Evolutionary conservation across 2,888 invertebrate species (phyloP).

Genomic region (Falcaria lacertinaria): DNA sequence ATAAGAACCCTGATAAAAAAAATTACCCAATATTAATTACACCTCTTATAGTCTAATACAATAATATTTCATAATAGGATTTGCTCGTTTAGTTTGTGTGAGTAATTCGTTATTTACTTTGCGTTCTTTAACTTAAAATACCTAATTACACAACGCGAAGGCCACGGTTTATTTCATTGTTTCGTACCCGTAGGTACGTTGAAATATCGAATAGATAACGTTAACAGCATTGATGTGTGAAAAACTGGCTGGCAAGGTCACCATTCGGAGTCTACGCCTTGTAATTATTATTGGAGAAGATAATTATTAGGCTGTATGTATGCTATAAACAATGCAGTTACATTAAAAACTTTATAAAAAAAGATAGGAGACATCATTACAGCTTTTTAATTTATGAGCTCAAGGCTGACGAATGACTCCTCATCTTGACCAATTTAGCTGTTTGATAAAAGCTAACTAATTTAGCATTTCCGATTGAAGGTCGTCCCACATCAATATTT

Average conservation of each 20-base stretch:
- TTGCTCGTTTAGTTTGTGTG: constrained; percentile 35
- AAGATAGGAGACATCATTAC: neutral
- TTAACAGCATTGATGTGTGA: constrained; percentile 39
- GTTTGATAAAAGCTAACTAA: constrained; percentile 34
- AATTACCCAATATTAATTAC: neutral
- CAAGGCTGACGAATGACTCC: no score
- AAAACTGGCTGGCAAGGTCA: constrained; percentile 36
- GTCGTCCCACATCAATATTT: constrained; percentile 49
- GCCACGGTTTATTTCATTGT: constrained; percentile 64
- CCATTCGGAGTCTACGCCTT: constrained; percentile 7
- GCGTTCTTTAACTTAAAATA: constrained; percentile 33
- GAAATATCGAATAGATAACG: constrained; percentile 34
- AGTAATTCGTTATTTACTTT: constrained; percentile 27
- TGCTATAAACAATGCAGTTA: no score
- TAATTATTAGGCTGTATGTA: neutral
- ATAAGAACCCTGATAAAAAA: constrained; percentile 13
- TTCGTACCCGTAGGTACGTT: constrained; percentile 38
- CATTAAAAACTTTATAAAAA: no score
- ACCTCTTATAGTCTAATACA: no score
- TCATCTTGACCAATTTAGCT: constrained; percentile 5
- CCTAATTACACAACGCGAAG: constrained; percentile 59
- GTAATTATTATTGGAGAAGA: no score
- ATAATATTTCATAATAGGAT: constrained; percentile 9
- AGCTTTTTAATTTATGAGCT: no score
- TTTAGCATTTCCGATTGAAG: constrained; percentile 45